A percentile compares a stretch with the other conserved stretches of the same genome.
Evolutionary conservation across 2,113 vertebrate species (phyloP).

Genomic region (Sebastes schlegelii): DNA sequence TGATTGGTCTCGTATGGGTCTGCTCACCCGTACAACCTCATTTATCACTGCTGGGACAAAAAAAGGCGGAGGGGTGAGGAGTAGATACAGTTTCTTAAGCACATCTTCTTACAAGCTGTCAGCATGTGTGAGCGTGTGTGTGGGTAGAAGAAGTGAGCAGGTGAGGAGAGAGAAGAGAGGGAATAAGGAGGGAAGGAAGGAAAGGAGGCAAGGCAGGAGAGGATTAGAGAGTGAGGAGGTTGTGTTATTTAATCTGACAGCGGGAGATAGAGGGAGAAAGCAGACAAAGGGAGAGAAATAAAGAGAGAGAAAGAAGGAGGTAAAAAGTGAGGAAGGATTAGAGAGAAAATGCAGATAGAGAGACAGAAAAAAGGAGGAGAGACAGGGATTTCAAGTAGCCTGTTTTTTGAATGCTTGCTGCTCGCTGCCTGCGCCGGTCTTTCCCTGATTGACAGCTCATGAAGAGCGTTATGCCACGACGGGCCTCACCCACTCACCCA

Average conservation of each 20-base stretch:
- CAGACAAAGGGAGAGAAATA: conserved; percentile 17
- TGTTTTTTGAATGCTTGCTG: conserved; percentile 39
- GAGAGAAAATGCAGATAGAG: background rate
- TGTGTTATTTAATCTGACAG: conserved; percentile 22
- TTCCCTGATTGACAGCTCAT: conserved; percentile 57
- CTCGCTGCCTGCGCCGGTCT: conserved; percentile 20
- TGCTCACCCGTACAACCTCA: conserved; percentile 51
- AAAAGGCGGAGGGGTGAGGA: background rate
- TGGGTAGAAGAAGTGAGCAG: background rate
- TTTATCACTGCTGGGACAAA: conserved; percentile 50
- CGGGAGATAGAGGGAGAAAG: background rate
- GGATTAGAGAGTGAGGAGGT: conserved; percentile 15
- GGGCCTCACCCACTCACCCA: conserved; percentile 51
- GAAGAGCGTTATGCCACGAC: conserved; percentile 46
- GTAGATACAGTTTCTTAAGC: conserved; percentile 44
- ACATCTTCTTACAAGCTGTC: conserved; percentile 46
- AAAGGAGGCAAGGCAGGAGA: background rate
- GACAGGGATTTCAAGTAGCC: conserved; percentile 49
- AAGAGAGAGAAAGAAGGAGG: background rate
- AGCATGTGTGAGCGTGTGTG: background rate
- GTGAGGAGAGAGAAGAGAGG: background rate
- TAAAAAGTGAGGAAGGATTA: background rate
- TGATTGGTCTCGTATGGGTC: conserved; percentile 66
- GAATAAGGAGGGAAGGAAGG: background rate
- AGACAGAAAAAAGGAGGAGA: background rate